Evolutionary conservation across 2,113 vertebrate species (phyloP), one percentile per base, ranked within the genome.

Genomic region (Picathartes gymnocephalus): DNA sequence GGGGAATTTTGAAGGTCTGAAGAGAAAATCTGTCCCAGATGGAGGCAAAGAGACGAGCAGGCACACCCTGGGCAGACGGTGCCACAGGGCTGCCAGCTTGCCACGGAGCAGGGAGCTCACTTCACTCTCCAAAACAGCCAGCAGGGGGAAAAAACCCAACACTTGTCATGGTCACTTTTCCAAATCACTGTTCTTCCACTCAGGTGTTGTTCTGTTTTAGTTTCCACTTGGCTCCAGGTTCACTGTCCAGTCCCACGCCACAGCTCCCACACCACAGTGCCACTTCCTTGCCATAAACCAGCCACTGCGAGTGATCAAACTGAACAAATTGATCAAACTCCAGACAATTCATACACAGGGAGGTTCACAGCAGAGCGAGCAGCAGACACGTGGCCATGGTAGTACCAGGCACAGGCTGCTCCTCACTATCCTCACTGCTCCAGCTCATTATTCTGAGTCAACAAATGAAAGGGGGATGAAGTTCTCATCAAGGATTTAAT

Each of bases 391-490:
- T 28, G 57, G 65, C 51, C 44, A 27, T 9, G 7, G 68, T 9
- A 7, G n/a, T 11, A 20, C 51, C 30, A 30, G 27, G 57, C 51
- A 57, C 76, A 8, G 23, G 72, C 33, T 86, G 88, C 81, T 89
- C 45, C 45, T 86, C 79, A 42, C 27, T 73, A 44, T 37, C 83
- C 62, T 78, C 15, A 20, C 82, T 65, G 77, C 69, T 47, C 3
- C 10, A 77, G 64, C 48, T 92, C 73, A 83, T 91, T 90, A 73
- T 33, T 61, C 88, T 25, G 27, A 95, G 69, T 66, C 92, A 94
- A 87, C 64, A 92, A 83, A 83, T 24, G 64, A 95, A 93, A 53
- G 60, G 54, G 28, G 10, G 33, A 82, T 77, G 44, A 91, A 84
- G 71, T 21, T 53, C 73, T 77, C 18, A 2, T 77, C 66, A 39